Evolutionary conservation across 2,113 vertebrate species (phyloP).

Genomic region (Passer domesticus): DNA sequence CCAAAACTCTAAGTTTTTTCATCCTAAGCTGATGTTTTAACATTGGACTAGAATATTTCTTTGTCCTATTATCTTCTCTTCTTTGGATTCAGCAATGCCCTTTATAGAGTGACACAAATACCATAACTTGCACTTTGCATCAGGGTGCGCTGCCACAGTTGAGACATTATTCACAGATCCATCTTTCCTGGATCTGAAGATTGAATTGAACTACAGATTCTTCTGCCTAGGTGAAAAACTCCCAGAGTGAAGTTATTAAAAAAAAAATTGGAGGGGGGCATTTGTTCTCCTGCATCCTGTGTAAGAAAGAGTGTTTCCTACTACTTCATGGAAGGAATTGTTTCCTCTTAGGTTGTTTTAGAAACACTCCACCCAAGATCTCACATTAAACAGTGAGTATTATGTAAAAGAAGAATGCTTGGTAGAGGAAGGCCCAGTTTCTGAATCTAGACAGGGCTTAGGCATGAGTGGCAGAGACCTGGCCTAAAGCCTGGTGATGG

Average conservation of each 20-base stretch:
- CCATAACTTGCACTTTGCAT: neutral
- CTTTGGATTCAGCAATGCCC: neutral
- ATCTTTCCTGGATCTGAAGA: neutral
- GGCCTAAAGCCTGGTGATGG: neutral
- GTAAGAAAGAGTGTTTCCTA: neutral
- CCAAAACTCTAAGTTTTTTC: neutral
- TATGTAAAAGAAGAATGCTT: neutral
- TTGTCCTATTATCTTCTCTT: neutral
- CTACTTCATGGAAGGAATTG: neutral
- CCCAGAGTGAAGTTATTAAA: neutral
- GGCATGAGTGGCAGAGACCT: neutral
- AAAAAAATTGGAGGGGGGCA: too few relatives aligned
- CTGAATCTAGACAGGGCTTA: neutral
- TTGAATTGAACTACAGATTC: neutral
- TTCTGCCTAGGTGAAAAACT: neutral
- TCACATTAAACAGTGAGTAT: neutral
- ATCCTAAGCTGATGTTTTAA: neutral
- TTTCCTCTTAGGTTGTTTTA: neutral
- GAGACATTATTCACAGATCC: neutral
- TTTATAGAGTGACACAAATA: neutral
- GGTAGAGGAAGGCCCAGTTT: neutral
- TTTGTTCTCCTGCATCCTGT: neutral
- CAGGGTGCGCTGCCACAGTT: neutral
- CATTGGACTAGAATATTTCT: neutral
- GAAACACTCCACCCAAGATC: neutral